Evolutionary conservation across 2,888 invertebrate genomes (phyloP).

Genomic region (Pristionchus japonicus): DNA sequence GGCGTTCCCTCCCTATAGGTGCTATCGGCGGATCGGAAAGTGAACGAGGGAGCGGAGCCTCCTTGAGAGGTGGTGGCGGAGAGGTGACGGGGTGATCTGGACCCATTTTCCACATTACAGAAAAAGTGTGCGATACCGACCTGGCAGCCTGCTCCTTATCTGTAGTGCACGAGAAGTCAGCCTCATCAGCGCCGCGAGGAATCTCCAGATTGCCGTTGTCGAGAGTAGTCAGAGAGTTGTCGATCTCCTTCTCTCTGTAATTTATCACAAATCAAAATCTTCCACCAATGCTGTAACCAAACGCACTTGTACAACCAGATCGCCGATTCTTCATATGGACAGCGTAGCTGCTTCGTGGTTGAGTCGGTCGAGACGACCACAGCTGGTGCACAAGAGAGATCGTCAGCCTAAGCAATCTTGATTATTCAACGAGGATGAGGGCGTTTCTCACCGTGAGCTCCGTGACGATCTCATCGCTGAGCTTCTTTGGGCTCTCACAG

Average conservation of each 20-base stretch:
- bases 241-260: slow-evolving; percentile 30
- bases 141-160: background rate
- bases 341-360: background rate
- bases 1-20: slow-evolving; percentile 47
- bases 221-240: background rate
- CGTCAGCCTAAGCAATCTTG: background rate
- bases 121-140: too few relatives aligned
- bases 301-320: slow-evolving; percentile 41
- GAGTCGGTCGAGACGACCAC: background rate
- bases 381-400: background rate
- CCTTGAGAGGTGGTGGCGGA: background rate
- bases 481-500: background rate
- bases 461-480: background rate
- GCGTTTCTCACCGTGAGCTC: background rate
- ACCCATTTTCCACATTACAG: background rate
- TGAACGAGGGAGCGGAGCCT: background rate
- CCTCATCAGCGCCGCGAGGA: background rate
- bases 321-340: background rate
- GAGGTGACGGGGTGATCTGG: slow-evolving; percentile 8
- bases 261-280: too few relatives aligned
- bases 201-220: slow-evolving; percentile 11
- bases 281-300: too few relatives aligned
- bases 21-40: slow-evolving; percentile 7
- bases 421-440: background rate
- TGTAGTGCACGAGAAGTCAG: background rate